A percentile compares a stretch with the other conserved stretches of the same genome.
Conservation (phyloP, 2,797 vertebrate genomes). For the Emydoidea blandingii region DNA sequence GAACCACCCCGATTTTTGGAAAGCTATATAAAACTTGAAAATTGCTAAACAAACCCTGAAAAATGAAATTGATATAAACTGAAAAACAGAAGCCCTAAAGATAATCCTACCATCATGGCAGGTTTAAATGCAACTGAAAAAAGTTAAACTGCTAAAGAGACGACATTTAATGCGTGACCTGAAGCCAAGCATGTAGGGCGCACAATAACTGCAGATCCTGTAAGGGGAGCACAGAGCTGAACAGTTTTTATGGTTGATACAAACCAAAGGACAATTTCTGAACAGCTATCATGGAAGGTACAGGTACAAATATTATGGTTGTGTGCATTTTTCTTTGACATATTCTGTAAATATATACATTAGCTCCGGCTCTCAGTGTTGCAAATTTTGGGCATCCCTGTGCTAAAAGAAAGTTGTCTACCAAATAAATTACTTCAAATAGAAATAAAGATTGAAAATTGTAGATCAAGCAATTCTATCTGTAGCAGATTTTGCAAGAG, state of each 20-base stretch:
- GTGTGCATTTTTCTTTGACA: neutral
- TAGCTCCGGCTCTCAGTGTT: neutral
- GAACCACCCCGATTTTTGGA: neutral
- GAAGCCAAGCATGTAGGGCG: neutral
- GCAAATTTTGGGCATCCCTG: neutral
- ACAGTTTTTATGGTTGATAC: neutral
- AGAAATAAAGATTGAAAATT: neutral
- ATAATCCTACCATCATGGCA: too few species aligned
- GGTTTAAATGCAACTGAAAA: neutral
- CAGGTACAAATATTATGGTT: neutral
- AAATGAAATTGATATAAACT: neutral
- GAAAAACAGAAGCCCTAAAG: neutral
- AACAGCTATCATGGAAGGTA: neutral
- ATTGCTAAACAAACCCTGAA: neutral
- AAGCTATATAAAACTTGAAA: neutral
- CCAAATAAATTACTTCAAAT: slow-evolving; percentile 12
- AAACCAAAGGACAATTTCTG: neutral
- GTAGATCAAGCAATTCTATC: neutral
- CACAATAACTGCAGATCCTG: neutral
- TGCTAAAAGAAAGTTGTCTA: slow-evolving; percentile 29
- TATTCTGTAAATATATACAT: neutral
- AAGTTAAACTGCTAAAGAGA: neutral
- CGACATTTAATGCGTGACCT: neutral
- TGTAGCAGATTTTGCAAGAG: neutral
- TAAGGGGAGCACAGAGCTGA: neutral